Percentiles rank a stretch among this genome's conserved stretches.
phyloP scores from a whole-genome alignment of 2,888 invertebrate species.

The Patella depressa region DNA sequence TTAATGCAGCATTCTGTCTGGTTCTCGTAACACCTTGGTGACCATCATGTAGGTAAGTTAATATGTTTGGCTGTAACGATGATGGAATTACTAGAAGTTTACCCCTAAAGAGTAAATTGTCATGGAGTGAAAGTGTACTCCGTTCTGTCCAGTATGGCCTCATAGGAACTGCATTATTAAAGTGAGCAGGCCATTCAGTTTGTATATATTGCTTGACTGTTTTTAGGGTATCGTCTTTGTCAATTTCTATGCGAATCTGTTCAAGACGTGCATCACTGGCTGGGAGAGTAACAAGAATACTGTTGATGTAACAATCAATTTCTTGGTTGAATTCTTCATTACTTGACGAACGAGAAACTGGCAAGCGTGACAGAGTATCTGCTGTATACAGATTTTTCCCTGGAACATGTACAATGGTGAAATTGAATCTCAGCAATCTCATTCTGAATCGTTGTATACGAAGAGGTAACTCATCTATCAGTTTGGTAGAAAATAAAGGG shows the following conservation, averaged over 20 bases:
- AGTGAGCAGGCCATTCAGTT: neutral
- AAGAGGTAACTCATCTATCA: neutral
- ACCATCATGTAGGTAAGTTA: constrained; percentile 14
- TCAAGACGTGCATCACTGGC: neutral
- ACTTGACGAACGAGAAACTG: neutral
- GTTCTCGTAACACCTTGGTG: constrained; percentile 16
- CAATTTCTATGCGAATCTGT: neutral
- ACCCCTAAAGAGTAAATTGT: neutral
- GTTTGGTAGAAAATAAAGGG: neutral
- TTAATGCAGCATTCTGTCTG: neutral
- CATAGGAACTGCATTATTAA: neutral
- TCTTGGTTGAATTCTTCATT: too few species aligned
- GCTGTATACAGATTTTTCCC: constrained; percentile 25
- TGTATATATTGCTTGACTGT: neutral
- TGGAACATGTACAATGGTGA: neutral
- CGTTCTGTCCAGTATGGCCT: neutral
- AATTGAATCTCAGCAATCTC: neutral
- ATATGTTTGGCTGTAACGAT: neutral
- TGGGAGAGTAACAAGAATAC: neutral
- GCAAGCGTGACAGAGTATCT: constrained; percentile 15
- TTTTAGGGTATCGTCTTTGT: neutral
- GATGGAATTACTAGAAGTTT: neutral
- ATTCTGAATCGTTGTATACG: neutral
- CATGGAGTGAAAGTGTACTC: neutral
- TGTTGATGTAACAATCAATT: neutral